These are phyloP conservation scores for Oncorhynchus mykiss DNA, from an alignment of 2,113 vertebrate species.

Conservation along the genomic window DNA sequence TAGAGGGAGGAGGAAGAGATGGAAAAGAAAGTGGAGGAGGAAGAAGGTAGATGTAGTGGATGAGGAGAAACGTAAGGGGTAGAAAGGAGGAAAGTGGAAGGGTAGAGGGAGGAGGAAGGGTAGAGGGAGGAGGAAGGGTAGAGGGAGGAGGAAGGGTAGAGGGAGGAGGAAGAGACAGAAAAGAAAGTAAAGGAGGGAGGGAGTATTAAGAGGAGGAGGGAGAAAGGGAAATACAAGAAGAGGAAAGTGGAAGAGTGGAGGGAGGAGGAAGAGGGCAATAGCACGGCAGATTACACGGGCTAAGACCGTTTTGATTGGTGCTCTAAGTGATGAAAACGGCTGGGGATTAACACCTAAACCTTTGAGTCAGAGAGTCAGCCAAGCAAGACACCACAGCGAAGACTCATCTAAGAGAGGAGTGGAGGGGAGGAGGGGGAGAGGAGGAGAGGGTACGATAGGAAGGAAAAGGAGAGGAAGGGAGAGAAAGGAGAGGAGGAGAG, in stretches of 20 bases:
- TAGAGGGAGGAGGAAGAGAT: too few species aligned
- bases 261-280: conserved; percentile 23
- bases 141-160: conserved; percentile 2
- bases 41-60: too few species aligned
- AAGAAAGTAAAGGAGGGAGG: not conserved
- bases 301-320: conserved; percentile 62
- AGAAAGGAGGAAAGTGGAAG: too few species aligned
- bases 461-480: not conserved
- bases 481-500: too few species aligned
- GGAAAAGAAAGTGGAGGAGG: too few species aligned
- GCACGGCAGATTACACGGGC: conserved; percentile 37
- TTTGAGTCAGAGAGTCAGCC: conserved; percentile 24
- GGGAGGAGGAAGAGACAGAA: not conserved
- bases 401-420: not conserved
- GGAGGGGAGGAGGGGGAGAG: not conserved
- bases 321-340: conserved; percentile 54
- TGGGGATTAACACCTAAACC: conserved; percentile 53
- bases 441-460: too few species aligned
- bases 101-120: too few species aligned
- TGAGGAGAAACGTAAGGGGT: too few species aligned
- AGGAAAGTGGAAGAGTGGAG: conserved; percentile 5
- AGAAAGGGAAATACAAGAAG: not conserved
- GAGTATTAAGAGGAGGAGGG: not conserved
- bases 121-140: too few species aligned
- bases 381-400: conserved; percentile 33